phyloP scores from a whole-genome alignment of 1,140 invertebrate species.

The Megathymus violae region DNA sequence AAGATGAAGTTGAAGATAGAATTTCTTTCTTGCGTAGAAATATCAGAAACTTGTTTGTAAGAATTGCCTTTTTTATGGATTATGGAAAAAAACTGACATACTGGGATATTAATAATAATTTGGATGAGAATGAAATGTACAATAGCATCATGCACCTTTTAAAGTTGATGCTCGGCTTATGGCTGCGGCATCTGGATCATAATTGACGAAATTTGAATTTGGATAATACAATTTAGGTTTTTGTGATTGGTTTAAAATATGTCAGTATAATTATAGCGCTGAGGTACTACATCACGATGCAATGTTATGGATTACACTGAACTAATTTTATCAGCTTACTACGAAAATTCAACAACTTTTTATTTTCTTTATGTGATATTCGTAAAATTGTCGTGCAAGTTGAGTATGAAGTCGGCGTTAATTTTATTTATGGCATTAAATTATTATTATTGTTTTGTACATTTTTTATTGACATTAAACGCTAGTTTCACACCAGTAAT shows the following conservation, averaged over 20 bases:
- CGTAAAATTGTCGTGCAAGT: no score
- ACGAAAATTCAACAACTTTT: no score
- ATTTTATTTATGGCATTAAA: slow-evolving; percentile 12
- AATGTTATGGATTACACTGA: no score
- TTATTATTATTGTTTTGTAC: slow-evolving; percentile 25
- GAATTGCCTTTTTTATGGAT: slow-evolving; percentile 57
- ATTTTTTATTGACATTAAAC: slow-evolving; percentile 21
- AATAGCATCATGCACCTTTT: slow-evolving; percentile 63
- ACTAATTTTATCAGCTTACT: not conserved
- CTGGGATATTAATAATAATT: slow-evolving; percentile 70
- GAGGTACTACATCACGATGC: slow-evolving; percentile 3
- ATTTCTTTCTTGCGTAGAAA: slow-evolving; percentile 55
- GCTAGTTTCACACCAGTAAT: slow-evolving; percentile 5
- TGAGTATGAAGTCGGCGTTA: not conserved
- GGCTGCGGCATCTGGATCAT: slow-evolving; percentile 76
- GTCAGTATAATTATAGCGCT: slow-evolving; percentile 9
- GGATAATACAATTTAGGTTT: slow-evolving; percentile 23
- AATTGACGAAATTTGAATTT: slow-evolving; percentile 43
- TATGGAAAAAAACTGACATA: slow-evolving; percentile 57
- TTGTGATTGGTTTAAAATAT: slow-evolving; percentile 29
- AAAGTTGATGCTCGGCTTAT: slow-evolving; percentile 70
- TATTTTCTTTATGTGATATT: no score
- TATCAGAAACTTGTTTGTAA: slow-evolving; percentile 62
- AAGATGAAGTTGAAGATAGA: slow-evolving; percentile 44
- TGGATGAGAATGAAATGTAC: slow-evolving; percentile 71